Conservation (phyloP, 2,888 invertebrate species). For the Thymelicus lineola region DNA sequence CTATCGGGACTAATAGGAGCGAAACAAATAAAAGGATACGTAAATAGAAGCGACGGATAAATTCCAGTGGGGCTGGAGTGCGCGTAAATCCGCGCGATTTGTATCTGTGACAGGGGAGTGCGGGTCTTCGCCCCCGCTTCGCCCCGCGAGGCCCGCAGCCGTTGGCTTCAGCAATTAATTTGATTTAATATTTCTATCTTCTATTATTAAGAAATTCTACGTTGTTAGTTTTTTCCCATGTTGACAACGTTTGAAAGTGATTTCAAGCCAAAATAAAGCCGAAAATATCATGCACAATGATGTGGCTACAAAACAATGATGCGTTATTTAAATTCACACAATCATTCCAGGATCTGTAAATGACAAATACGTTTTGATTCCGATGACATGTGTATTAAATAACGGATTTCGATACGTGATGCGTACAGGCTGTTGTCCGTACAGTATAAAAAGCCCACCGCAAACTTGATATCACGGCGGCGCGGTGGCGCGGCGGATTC, state of each 20-base stretch:
- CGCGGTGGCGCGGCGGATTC: constrained; percentile 40
- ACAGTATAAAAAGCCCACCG: constrained; percentile 39
- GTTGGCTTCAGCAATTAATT: constrained; percentile 71
- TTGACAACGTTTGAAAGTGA: too few species aligned
- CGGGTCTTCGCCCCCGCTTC: constrained; percentile 53
- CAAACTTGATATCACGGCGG: constrained; percentile 38
- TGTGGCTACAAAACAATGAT: too few species aligned
- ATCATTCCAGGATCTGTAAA: too few species aligned
- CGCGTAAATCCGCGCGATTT: constrained; percentile 85
- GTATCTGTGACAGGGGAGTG: constrained; percentile 82
- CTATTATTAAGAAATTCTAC: constrained; percentile 7
- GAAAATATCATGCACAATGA: too few species aligned
- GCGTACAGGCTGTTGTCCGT: constrained; percentile 15
- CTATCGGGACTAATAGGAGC: constrained; percentile 84
- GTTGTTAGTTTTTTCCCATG: too few species aligned
- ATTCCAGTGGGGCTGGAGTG: constrained; percentile 82
- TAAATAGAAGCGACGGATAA: constrained; percentile 83
- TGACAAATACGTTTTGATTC: neutral
- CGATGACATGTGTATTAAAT: neutral
- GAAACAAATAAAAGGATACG: constrained; percentile 85
- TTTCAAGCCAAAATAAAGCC: too few species aligned
- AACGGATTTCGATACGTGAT: neutral
- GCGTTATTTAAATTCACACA: too few species aligned
- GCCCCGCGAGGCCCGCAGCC: constrained; percentile 44
- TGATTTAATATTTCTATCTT: constrained; percentile 48